Conservation (phyloP, 2,888 invertebrate species). For the Digitonthophagus gazella region DNA sequence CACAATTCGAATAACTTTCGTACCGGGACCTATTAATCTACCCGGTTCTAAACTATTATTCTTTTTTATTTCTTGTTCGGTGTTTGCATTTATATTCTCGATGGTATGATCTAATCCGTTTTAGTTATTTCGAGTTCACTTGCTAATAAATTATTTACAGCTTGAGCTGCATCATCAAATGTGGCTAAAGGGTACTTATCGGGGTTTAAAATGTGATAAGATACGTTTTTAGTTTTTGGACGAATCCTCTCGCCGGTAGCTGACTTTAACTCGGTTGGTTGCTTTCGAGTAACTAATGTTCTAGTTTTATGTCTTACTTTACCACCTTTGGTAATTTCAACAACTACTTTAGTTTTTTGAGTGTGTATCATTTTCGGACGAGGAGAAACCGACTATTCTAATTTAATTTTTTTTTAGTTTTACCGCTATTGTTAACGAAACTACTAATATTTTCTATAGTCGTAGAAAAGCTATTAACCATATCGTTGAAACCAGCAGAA, state of each 20-base stretch:
- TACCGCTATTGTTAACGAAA: slow-evolving; percentile 33
- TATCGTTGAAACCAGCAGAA: slow-evolving; percentile 41
- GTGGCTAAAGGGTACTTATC: slow-evolving; percentile 56
- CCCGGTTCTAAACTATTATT: slow-evolving; percentile 44
- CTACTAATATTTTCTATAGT: slow-evolving; percentile 54
- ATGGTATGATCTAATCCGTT: slow-evolving; percentile 35
- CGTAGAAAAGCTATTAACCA: slow-evolving; percentile 54
- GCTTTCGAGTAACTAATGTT: slow-evolving; percentile 57
- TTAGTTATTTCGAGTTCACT: slow-evolving; percentile 33
- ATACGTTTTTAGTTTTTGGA: slow-evolving; percentile 66
- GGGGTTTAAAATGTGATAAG: slow-evolving; percentile 57
- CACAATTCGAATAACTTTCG: slow-evolving; percentile 47
- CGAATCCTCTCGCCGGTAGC: slow-evolving; percentile 54
- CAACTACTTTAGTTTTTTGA: slow-evolving; percentile 56
- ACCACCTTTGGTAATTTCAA: slow-evolving; percentile 55
- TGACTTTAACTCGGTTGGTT: slow-evolving; percentile 53
- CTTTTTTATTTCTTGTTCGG: slow-evolving; percentile 19
- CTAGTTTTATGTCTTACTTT: slow-evolving; percentile 58
- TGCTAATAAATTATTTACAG: slow-evolving; percentile 39
- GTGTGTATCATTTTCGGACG: slow-evolving; percentile 79
- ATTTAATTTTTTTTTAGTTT: slow-evolving; percentile 45
- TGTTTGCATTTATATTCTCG: slow-evolving; percentile 21
- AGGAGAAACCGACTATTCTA: slow-evolving; percentile 47
- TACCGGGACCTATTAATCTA: slow-evolving; percentile 47
- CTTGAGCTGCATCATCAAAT: slow-evolving; percentile 50